Percentiles rank a stretch among this genome's conserved stretches.
These are phyloP conservation scores for Sthenelais limicola DNA, from an alignment of 2,888 invertebrate species.

Conservation along the genomic window DNA sequence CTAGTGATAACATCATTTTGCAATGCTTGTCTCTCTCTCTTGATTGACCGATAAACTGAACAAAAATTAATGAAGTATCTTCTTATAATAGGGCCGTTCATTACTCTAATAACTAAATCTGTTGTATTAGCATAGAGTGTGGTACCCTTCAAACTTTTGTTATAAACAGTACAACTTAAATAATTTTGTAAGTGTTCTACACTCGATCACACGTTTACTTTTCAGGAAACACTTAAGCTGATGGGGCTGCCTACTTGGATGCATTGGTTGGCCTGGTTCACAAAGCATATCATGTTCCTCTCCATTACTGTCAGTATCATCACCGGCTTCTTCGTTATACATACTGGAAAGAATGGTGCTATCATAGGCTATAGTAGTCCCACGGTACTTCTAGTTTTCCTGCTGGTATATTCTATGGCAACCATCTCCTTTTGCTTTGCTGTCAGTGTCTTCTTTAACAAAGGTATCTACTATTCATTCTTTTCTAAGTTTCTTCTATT, in stretches of 20 bases:
- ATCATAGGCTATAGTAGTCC: constrained; percentile 82
- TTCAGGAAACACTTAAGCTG: constrained; percentile 91
- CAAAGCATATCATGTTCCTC: constrained; percentile 82
- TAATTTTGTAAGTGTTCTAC: too few relatives aligned
- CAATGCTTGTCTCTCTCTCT: too few relatives aligned
- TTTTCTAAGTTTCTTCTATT: not conserved
- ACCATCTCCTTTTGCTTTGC: constrained; percentile 85
- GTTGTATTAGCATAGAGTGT: too few relatives aligned
- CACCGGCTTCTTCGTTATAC: constrained; percentile 66
- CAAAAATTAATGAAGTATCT: too few relatives aligned
- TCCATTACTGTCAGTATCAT: constrained; percentile 76
- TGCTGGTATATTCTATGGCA: constrained; percentile 81
- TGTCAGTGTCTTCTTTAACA: constrained; percentile 85
- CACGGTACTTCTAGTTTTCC: constrained; percentile 80
- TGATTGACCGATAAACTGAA: too few relatives aligned
- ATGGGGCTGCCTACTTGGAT: constrained; percentile 89
- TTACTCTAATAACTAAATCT: too few relatives aligned
- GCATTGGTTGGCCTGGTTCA: constrained; percentile 90
- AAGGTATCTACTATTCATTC: constrained; percentile 78
- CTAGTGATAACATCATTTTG: too few relatives aligned
- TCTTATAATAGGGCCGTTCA: too few relatives aligned
- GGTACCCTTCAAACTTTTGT: too few relatives aligned
- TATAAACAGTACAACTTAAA: too few relatives aligned
- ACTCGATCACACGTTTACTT: constrained; percentile 14
- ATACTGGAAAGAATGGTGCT: constrained; percentile 46